Conservation (phyloP, 2,113 vertebrate genomes). For the Hyla sarda region DNA sequence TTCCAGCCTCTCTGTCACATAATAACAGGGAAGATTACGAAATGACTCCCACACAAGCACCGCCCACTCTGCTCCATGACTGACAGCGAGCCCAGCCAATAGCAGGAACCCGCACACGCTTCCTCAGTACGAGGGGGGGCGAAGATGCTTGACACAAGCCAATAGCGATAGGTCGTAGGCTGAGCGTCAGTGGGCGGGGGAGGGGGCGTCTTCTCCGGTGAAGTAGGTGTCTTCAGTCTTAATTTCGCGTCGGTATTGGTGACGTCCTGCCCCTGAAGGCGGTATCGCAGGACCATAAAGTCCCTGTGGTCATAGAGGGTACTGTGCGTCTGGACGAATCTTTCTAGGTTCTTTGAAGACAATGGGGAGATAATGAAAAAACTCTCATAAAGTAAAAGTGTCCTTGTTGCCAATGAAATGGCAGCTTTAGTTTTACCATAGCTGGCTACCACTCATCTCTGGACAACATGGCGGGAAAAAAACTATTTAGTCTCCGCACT, state of each 20-base stretch:
- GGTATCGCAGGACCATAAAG: too few species aligned
- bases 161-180: background rate
- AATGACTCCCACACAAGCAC: constrained; percentile 48
- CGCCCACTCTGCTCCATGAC: constrained; percentile 24
- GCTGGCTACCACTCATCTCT: too few species aligned
- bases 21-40: constrained; percentile 47
- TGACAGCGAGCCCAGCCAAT: background rate
- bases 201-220: background rate
- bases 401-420: too few species aligned
- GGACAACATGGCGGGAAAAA: too few species aligned
- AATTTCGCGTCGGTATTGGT: background rate
- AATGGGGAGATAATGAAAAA: too few species aligned
- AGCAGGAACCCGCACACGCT: background rate
- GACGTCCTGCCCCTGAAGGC: background rate
- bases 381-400: too few species aligned
- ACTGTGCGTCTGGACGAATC: too few species aligned
- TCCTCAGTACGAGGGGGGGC: background rate
- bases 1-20: background rate
- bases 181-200: background rate
- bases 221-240: background rate
- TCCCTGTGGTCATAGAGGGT: too few species aligned
- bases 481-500: too few species aligned
- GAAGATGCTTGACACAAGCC: background rate
- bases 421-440: too few species aligned
- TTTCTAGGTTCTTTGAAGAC: too few species aligned